These are phyloP conservation scores for Corythaixoides concolor DNA, from an alignment of 2,113 vertebrate genomes.

Conservation along the genomic window DNA sequence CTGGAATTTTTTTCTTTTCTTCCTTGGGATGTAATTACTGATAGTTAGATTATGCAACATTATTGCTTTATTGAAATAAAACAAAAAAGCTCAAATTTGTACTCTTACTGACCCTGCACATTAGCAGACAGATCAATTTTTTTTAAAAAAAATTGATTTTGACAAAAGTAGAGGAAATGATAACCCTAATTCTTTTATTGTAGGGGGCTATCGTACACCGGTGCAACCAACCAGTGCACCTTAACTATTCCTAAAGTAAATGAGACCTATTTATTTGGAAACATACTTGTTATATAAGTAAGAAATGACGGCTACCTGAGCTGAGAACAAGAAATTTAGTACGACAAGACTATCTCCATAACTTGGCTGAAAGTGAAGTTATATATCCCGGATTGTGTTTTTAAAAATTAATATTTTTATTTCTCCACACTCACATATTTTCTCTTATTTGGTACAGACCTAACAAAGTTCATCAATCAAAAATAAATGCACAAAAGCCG, in stretches of 20 bases:
- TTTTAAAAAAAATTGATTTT: background rate
- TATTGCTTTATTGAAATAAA: background rate
- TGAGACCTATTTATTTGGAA: background rate
- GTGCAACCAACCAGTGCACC: fast-evolving
- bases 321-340: background rate
- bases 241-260: background rate
- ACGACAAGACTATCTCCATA: background rate
- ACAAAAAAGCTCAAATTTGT: background rate
- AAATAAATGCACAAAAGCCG: background rate
- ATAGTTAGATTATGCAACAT: background rate
- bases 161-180: background rate
- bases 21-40: background rate
- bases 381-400: background rate
- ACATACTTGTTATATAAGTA: background rate
- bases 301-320: background rate
- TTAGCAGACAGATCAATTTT: background rate
- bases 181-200: background rate
- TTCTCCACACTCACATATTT: background rate
- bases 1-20: background rate
- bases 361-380: background rate
- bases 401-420: background rate
- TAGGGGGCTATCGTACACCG: background rate
- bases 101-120: background rate
- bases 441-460: background rate
- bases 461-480: background rate